Conservation (phyloP, 2,888 invertebrate genomes). For the Aphidoletes aphidimyza region DNA sequence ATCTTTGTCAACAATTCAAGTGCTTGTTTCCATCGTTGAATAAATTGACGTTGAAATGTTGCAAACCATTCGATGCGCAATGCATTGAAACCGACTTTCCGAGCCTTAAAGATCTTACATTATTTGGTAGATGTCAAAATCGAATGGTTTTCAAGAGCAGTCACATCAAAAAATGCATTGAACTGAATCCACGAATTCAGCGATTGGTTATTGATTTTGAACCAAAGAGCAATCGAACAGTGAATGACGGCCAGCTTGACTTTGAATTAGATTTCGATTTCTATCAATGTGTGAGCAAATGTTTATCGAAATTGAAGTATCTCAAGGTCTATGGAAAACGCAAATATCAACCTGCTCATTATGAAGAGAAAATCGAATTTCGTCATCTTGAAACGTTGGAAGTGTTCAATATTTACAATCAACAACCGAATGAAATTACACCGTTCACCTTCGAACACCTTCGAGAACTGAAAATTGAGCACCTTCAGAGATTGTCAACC, state of each 20-base stretch:
- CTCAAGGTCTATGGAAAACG: neutral
- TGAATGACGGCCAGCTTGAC: neutral
- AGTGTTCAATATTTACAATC: neutral
- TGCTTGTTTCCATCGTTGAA: neutral
- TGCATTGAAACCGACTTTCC: neutral
- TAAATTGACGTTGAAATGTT: neutral
- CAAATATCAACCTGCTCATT: neutral
- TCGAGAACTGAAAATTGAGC: neutral
- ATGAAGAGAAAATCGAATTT: neutral
- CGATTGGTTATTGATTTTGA: neutral
- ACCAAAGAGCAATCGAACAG: neutral
- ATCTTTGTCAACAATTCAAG: neutral
- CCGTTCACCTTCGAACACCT: neutral
- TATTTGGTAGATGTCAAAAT: neutral
- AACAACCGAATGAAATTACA: neutral
- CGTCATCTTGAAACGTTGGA: neutral
- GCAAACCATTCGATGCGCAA: neutral
- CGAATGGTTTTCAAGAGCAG: neutral
- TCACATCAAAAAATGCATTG: neutral
- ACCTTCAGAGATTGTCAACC: neutral
- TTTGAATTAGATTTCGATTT: neutral
- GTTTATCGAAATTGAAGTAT: neutral
- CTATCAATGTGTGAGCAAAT: neutral
- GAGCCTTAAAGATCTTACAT: neutral
- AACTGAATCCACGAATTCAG: neutral